A percentile compares a stretch with the other conserved stretches of the same genome.
phyloP scores from a whole-genome alignment of 2,888 invertebrate genomes.

The Drosophila siamana region DNA sequence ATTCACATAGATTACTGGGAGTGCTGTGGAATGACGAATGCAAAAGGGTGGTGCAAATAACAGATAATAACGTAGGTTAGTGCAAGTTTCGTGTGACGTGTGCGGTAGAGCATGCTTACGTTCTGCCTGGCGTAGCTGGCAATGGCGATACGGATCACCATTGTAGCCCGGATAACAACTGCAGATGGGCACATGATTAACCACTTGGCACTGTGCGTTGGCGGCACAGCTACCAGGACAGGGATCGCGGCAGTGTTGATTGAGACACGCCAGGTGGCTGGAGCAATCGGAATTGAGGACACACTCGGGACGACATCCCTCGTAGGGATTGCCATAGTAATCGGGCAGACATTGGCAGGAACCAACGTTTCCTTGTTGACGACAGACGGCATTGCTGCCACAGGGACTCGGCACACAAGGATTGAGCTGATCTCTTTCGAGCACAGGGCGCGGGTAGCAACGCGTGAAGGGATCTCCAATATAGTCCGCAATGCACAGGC shows the following conservation, averaged over 20 bases:
- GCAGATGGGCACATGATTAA: constrained; percentile 92
- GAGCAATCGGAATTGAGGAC: constrained; percentile 90
- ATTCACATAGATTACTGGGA: constrained; percentile 84
- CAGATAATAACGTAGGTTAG: constrained; percentile 50
- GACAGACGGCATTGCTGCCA: constrained; percentile 88
- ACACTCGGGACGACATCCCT: constrained; percentile 91
- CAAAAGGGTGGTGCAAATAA: constrained; percentile 49
- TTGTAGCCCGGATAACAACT: constrained; percentile 88
- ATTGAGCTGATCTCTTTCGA: constrained; percentile 83
- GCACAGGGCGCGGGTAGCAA: constrained; percentile 85
- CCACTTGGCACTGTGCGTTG: constrained; percentile 90
- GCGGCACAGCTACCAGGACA: constrained; percentile 93
- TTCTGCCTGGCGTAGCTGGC: constrained; percentile 66
- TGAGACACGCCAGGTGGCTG: constrained; percentile 89
- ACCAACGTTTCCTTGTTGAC: constrained; percentile 84
- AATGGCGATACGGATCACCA: constrained; percentile 91
- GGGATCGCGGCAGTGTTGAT: constrained; percentile 90
- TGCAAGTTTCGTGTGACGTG: constrained; percentile 27
- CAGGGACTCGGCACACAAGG: constrained; percentile 89
- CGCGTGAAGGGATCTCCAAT: constrained; percentile 88
- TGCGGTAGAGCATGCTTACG: constrained; percentile 78
- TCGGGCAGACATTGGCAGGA: constrained; percentile 89
- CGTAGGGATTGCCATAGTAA: constrained; percentile 90
- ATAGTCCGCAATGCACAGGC: constrained; percentile 86
- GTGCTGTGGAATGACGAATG: constrained; percentile 43